Conservation (phyloP, 2,888 invertebrate species). For the Apodemia duryi region DNA sequence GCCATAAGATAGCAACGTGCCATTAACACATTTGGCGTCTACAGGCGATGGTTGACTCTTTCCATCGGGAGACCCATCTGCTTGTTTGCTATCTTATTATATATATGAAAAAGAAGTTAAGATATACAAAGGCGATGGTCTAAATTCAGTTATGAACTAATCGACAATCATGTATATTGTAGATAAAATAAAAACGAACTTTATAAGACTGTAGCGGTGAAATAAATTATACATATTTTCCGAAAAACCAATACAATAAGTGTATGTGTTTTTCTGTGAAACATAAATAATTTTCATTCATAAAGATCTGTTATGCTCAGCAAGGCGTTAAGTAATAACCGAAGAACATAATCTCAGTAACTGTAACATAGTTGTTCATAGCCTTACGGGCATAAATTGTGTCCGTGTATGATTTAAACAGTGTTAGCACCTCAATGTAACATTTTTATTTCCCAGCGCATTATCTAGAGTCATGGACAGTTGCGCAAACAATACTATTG, state of each 20-base stretch:
- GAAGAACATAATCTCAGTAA: constrained; percentile 10
- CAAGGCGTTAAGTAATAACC: constrained; percentile 6
- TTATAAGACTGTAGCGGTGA: too few species aligned
- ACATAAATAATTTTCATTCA: background rate
- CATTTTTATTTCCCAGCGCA: constrained; percentile 47
- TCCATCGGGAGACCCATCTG: too few species aligned
- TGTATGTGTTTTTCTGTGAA: background rate
- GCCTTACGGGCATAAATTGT: constrained; percentile 37
- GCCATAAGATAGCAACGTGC: too few species aligned
- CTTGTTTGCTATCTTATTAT: too few species aligned
- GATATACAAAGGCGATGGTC: too few species aligned
- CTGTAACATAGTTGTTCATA: constrained; percentile 1
- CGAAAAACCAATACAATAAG: background rate
- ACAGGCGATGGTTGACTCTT: too few species aligned
- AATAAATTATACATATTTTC: too few species aligned
- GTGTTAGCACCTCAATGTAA: constrained; percentile 51
- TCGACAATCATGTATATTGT: too few species aligned
- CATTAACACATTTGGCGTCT: too few species aligned
- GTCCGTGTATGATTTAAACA: constrained; percentile 45
- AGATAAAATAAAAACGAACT: too few species aligned
- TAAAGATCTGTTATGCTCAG: background rate
- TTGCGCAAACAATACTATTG: constrained; percentile 31
- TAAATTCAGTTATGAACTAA: too few species aligned
- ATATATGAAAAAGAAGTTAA: too few species aligned
- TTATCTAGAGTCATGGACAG: constrained; percentile 50